Evolutionary conservation across 2,888 invertebrate genomes (phyloP).

Genomic region (Helicoverpa assulta): DNA sequence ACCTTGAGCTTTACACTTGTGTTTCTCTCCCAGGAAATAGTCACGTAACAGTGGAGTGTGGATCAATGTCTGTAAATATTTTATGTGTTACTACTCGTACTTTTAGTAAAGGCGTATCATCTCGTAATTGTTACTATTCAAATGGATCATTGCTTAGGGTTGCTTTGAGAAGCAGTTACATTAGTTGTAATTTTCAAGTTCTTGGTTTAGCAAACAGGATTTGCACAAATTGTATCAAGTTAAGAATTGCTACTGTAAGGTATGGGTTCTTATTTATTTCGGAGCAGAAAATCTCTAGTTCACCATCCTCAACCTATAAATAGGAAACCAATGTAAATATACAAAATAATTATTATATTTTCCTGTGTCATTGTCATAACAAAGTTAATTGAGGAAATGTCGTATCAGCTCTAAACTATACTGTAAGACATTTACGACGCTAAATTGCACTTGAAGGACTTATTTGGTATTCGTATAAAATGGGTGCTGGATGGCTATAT

Average conservation of each 20-base stretch:
- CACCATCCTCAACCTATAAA: background rate
- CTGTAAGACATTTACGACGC: background rate
- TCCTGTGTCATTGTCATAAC: constrained; percentile 28
- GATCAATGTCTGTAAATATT: constrained; percentile 93
- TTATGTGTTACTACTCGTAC: background rate
- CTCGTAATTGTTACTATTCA: too few relatives aligned
- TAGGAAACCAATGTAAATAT: constrained; percentile 4
- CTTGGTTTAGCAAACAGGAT: too few relatives aligned
- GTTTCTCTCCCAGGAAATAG: constrained; percentile 98
- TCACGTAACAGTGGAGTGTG: constrained; percentile 98
- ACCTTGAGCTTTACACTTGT: constrained; percentile 94
- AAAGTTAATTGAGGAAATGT: constrained; percentile 17
- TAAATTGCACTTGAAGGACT: background rate
- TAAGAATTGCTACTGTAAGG: too few relatives aligned
- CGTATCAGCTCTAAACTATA: constrained; percentile 7
- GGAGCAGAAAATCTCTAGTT: background rate
- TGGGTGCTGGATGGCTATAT: background rate
- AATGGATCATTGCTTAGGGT: too few relatives aligned
- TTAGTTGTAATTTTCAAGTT: too few relatives aligned
- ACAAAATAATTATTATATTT: constrained; percentile 29
- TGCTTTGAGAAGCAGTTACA: too few relatives aligned
- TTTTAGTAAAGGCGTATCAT: too few relatives aligned
- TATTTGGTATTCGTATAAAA: too few relatives aligned
- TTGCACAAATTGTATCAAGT: too few relatives aligned
- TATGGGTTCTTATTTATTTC: too few relatives aligned